phyloP scores from a whole-genome alignment of 2,113 vertebrate species.

The Actenoides hombroni region DNA sequence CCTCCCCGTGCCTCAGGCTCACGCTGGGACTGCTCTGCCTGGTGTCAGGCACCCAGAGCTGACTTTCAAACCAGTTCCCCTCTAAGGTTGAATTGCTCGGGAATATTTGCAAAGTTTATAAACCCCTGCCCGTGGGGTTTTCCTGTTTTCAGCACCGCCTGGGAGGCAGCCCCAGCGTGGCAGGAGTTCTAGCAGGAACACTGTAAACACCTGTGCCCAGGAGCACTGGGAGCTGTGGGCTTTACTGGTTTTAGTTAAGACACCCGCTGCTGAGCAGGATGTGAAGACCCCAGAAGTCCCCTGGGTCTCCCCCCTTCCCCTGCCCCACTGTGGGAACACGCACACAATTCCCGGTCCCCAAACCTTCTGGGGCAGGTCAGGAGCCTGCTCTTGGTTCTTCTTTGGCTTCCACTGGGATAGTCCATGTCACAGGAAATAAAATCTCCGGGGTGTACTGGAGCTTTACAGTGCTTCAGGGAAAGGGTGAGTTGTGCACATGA shows the following conservation, averaged over 20 bases:
- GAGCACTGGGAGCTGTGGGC: neutral
- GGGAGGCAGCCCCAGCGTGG: neutral
- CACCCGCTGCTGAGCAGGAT: neutral
- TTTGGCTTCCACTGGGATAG: neutral
- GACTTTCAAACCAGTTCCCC: neutral
- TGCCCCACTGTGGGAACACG: neutral
- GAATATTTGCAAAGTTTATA: neutral
- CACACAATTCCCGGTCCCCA: neutral
- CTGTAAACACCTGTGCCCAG: neutral
- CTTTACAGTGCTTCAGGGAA: accelerated
- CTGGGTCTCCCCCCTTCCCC: neutral
- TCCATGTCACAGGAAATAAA: neutral
- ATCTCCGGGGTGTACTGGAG: accelerated
- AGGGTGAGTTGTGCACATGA: accelerated
- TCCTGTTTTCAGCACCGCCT: neutral
- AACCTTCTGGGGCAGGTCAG: neutral
- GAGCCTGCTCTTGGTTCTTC: neutral
- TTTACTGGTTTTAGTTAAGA: neutral
- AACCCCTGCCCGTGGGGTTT: neutral
- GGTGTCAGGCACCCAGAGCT: neutral
- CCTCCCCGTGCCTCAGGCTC: neutral
- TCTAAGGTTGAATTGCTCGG: accelerated
- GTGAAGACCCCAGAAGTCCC: neutral
- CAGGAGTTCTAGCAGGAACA: neutral
- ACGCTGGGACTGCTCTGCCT: neutral